Conservation (phyloP, 2,797 vertebrate species). For the Falco cherrug region DNA sequence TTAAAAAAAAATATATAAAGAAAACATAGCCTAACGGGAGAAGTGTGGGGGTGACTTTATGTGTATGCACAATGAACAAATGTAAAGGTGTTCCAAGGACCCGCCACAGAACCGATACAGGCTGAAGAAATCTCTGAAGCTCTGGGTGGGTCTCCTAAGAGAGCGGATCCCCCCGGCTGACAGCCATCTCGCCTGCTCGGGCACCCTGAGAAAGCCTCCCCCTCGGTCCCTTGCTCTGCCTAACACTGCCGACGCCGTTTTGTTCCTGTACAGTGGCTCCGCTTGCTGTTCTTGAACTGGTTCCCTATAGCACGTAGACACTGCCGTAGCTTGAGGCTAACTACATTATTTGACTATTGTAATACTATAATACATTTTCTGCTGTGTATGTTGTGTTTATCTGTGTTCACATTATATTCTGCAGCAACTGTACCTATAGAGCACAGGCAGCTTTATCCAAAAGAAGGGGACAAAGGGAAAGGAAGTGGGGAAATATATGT, state of each 20-base stretch:
- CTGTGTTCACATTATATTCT: conserved; percentile 59
- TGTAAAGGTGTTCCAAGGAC: conserved; percentile 43
- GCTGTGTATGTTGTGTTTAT: conserved; percentile 65
- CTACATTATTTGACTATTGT: conserved; percentile 56
- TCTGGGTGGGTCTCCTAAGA: background rate
- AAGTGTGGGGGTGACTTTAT: conserved; percentile 32
- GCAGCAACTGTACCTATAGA: conserved; percentile 56
- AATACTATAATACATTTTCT: conserved; percentile 62
- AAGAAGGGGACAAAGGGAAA: conserved; percentile 49
- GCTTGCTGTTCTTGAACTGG: conserved; percentile 27
- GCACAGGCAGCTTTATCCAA: conserved; percentile 61
- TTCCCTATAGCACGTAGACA: conserved; percentile 37
- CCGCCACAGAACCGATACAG: background rate
- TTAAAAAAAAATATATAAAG: conserved; percentile 68
- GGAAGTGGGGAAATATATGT: conserved; percentile 21
- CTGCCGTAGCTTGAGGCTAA: conserved; percentile 49
- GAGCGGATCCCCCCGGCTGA: background rate
- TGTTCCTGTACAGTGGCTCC: conserved; percentile 38
- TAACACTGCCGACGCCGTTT: background rate
- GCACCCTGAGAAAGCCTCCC: background rate
- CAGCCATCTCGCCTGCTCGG: background rate
- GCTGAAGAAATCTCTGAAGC: conserved; percentile 3
- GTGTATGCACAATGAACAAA: conserved; percentile 21
- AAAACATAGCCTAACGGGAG: conserved; percentile 67
- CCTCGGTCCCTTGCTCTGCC: conserved; percentile 32